These are phyloP conservation scores for Oryzaephilus surinamensis DNA, from an alignment of 1,140 invertebrate species.

Conservation along the genomic window DNA sequence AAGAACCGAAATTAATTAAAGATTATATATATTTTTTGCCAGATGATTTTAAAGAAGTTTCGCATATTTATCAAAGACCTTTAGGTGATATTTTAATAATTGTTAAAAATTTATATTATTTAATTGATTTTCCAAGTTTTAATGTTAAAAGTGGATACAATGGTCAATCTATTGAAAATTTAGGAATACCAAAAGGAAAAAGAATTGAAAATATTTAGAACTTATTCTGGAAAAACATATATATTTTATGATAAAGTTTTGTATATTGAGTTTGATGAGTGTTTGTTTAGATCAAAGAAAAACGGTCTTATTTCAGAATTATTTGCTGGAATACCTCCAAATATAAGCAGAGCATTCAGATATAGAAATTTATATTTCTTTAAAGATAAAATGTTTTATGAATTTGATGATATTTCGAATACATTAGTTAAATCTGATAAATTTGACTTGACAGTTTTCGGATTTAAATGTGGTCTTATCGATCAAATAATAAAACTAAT, in stretches of 20 bases:
- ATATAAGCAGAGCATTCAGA: conserved; percentile 8
- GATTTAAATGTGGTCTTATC: conserved; percentile 5
- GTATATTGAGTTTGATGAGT: conserved; percentile 8
- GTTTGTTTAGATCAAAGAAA: conserved; percentile 8
- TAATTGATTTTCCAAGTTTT: conserved; percentile 9
- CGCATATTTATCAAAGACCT: conserved; percentile 8
- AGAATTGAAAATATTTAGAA: conserved; percentile 12
- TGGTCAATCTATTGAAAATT: conserved; percentile 9
- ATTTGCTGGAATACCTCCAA: conserved; percentile 10
- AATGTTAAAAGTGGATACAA: conserved; percentile 9
- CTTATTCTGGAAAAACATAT: conserved; percentile 10
- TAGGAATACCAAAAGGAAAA: conserved; percentile 8
- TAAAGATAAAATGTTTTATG: conserved; percentile 10
- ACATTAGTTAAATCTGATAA: conserved; percentile 8
- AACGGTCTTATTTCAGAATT: conserved; percentile 8
- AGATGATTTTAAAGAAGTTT: conserved; percentile 6
- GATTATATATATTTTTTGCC: conserved; percentile 5
- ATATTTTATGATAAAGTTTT: conserved; percentile 9
- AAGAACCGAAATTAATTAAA: too few species aligned
- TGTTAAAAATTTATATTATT: conserved; percentile 10
- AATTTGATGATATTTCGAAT: conserved; percentile 9
- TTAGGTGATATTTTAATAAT: conserved; percentile 9
- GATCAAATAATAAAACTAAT: too few species aligned
- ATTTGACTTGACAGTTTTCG: conserved; percentile 7
- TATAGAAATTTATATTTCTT: conserved; percentile 9